Evolutionary conservation across 2,113 vertebrate species (phyloP).

Genomic region (Lampris megalopsis): DNA sequence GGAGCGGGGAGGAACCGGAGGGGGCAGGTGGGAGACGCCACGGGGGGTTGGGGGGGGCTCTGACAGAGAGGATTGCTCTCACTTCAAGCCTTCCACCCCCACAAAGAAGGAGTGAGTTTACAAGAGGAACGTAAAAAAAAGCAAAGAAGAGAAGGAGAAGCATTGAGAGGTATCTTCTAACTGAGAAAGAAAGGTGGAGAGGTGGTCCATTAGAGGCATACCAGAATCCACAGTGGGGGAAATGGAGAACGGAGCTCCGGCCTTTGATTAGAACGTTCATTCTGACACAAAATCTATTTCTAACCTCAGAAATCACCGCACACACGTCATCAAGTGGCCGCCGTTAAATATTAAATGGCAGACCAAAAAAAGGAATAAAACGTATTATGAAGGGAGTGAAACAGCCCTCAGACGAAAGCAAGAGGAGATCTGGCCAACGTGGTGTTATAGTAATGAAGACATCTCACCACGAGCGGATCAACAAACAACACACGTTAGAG

Average conservation of each 20-base stretch:
- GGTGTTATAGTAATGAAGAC: too few relatives aligned
- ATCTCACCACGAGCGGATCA: too few relatives aligned
- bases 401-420: too few relatives aligned
- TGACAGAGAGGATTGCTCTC: conserved; percentile 13
- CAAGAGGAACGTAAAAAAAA: conserved; percentile 40
- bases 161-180: conserved; percentile 10
- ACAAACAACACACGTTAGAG: too few relatives aligned
- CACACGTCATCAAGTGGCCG: too few relatives aligned
- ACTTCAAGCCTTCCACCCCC: conserved; percentile 39
- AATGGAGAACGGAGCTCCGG: not conserved
- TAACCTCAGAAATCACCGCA: too few relatives aligned
- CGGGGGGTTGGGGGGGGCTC: conserved; percentile 69
- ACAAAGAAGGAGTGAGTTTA: conserved; percentile 53
- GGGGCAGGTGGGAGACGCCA: conserved; percentile 62
- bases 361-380: too few relatives aligned
- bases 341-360: too few relatives aligned
- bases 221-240: conserved; percentile 23
- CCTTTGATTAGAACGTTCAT: conserved; percentile 20
- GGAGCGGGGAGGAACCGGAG: not conserved
- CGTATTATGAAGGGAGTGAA: too few relatives aligned
- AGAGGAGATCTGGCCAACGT: too few relatives aligned
- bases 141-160: too few relatives aligned
- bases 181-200: conserved; percentile 13
- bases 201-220: conserved; percentile 10
- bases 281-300: not conserved